These are phyloP conservation scores for Actinia tenebrosa DNA, from an alignment of 64 coral and sea anemone genomes.

Conservation along the genomic window DNA sequence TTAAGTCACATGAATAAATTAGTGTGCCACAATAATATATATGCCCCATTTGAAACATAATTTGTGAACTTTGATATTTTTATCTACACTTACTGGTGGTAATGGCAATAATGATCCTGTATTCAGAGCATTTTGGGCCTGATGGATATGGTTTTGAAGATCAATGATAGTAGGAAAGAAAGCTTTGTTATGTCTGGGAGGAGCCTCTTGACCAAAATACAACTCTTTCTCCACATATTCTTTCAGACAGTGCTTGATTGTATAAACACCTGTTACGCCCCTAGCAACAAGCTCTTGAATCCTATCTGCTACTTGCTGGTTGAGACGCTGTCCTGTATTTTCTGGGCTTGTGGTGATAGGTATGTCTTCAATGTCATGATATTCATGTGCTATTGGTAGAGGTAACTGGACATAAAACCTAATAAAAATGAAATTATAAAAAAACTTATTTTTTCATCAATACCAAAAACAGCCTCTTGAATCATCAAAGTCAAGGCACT, in stretches of 20 bases:
- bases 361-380: slow-evolving; percentile 86
- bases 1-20: no score
- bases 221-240: slow-evolving; percentile 92
- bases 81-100: slow-evolving; percentile 68
- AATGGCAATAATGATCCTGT: slow-evolving; percentile 74
- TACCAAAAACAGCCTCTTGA: no score
- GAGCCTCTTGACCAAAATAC: slow-evolving; percentile 53
- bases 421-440: neutral
- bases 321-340: slow-evolving; percentile 59
- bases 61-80: neutral
- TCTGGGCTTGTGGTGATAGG: slow-evolving; percentile 33
- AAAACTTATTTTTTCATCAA: neutral
- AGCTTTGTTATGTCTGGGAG: slow-evolving; percentile 88
- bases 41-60: no score
- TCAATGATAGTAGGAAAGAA: slow-evolving; percentile 98
- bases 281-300: slow-evolving; percentile 92
- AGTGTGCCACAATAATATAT: no score
- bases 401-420: slow-evolving; percentile 97
- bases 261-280: slow-evolving; percentile 83
- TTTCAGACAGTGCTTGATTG: slow-evolving; percentile 89
- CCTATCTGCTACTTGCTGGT: slow-evolving; percentile 74
- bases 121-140: slow-evolving; percentile 81
- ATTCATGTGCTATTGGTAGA: slow-evolving; percentile 87
- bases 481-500: neutral
- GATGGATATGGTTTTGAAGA: slow-evolving; percentile 96